Evolutionary conservation across 2,888 invertebrate species (phyloP).

Genomic region (Drosophila pegasa): DNA sequence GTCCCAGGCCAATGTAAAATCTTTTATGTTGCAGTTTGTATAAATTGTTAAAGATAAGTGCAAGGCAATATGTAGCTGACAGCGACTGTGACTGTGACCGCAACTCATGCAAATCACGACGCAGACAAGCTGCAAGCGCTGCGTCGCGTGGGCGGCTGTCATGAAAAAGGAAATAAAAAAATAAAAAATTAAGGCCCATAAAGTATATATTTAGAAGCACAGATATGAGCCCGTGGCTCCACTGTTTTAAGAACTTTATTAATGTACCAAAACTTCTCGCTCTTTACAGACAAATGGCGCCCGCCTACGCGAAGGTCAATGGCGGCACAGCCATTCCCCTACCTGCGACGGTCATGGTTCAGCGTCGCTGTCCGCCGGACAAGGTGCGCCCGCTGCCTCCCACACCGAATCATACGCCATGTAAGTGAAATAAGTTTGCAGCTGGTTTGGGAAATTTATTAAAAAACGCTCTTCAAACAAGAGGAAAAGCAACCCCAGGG

Average conservation of each 20-base stretch:
- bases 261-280: constrained; percentile 48
- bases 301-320: constrained; percentile 87
- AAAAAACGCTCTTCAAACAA: constrained; percentile 55
- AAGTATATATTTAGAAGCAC: constrained; percentile 19
- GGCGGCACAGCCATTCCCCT: constrained; percentile 91
- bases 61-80: constrained; percentile 51
- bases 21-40: constrained; percentile 45
- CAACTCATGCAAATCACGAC: constrained; percentile 61
- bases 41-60: constrained; percentile 41
- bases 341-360: constrained; percentile 91
- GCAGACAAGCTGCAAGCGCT: constrained; percentile 43
- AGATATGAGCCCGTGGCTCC: constrained; percentile 6
- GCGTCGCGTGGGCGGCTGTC: constrained; percentile 48
- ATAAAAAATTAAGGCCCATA: constrained; percentile 15
- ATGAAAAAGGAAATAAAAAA: constrained; percentile 27
- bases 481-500: constrained; percentile 39
- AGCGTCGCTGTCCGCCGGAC: constrained; percentile 91
- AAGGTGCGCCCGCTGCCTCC: constrained; percentile 91
- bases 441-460: constrained; percentile 59
- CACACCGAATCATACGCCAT: constrained; percentile 87
- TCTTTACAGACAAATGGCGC: constrained; percentile 88
- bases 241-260: constrained; percentile 7
- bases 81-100: constrained; percentile 48
- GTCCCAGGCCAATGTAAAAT: constrained; percentile 36
- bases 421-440: constrained; percentile 78